phyloP scores from a whole-genome alignment of 2,113 vertebrate genomes.

The Notarius quadriscutis region DNA sequence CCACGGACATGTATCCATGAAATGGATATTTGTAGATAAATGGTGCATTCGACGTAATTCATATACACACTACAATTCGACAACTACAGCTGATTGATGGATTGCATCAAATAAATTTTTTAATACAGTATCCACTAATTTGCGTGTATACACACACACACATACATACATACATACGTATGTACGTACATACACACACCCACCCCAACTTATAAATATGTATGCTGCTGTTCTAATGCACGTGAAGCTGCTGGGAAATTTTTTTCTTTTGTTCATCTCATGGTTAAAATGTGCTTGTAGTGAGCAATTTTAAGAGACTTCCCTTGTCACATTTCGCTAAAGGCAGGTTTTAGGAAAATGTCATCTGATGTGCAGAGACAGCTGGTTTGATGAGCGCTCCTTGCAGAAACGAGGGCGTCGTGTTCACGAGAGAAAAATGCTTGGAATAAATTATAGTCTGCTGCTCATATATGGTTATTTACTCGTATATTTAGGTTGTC shows the following conservation, averaged over 20 bases:
- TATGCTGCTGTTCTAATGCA: background rate
- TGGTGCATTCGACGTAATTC: background rate
- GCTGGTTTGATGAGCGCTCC: constrained; percentile 55
- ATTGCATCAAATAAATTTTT: background rate
- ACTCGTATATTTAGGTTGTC: background rate
- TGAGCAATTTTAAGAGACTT: constrained; percentile 59
- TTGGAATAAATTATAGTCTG: constrained; percentile 1
- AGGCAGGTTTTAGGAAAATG: constrained; percentile 59
- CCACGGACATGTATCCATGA: too few species aligned
- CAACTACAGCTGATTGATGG: background rate
- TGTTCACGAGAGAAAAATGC: constrained; percentile 23
- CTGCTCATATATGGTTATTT: background rate
- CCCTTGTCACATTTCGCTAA: constrained; percentile 55
- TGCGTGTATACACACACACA: too few species aligned
- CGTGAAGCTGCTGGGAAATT: background rate
- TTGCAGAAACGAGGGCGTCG: constrained; percentile 45
- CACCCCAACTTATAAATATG: constrained; percentile 26
- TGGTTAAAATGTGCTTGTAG: constrained; percentile 41
- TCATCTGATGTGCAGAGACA: constrained; percentile 64
- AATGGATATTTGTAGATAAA: background rate
- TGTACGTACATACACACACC: background rate
- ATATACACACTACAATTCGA: background rate
- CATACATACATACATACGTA: too few species aligned
- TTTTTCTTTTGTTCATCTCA: constrained; percentile 11
- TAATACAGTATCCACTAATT: background rate